A percentile compares a stretch with the other conserved stretches of the same genome.
These are phyloP conservation scores for Istiophorus platypterus DNA, from an alignment of 2,113 vertebrate species.

Conservation along the genomic window DNA sequence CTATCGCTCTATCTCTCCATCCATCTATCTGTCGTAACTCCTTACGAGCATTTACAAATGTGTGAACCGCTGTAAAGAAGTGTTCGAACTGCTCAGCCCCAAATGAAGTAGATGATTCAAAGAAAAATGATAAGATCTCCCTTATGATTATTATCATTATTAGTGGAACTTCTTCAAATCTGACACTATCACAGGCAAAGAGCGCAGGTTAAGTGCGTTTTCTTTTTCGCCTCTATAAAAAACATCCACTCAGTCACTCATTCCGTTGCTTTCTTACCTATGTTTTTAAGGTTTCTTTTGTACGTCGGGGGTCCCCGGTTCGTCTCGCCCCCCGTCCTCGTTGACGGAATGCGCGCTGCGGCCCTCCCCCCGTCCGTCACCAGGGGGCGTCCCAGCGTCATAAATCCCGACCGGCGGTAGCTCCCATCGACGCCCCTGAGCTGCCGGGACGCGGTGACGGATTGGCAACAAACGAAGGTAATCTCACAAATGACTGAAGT, in stretches of 20 bases:
- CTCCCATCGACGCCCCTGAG: slow-evolving; percentile 64
- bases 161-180: background rate
- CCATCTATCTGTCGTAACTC: too few relatives aligned
- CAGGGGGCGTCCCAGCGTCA: slow-evolving; percentile 66
- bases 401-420: slow-evolving; percentile 30
- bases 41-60: too few relatives aligned
- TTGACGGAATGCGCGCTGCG: background rate
- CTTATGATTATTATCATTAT: background rate
- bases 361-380: slow-evolving; percentile 23
- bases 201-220: background rate
- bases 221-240: background rate
- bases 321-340: rapidly evolving
- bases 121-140: background rate
- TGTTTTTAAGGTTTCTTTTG: too few relatives aligned
- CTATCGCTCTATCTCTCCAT: slow-evolving; percentile 11
- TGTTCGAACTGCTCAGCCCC: too few relatives aligned
- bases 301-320: too few relatives aligned
- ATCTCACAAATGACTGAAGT: slow-evolving; percentile 60
- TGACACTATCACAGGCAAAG: background rate
- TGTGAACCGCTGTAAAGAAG: too few relatives aligned
- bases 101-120: background rate
- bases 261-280: background rate
- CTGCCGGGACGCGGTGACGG: slow-evolving; percentile 52
- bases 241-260: background rate
- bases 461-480: slow-evolving; percentile 62